These are phyloP conservation scores for Sepioteuthis lessoniana DNA, from an alignment of 2,888 invertebrate species.

Conservation along the genomic window DNA sequence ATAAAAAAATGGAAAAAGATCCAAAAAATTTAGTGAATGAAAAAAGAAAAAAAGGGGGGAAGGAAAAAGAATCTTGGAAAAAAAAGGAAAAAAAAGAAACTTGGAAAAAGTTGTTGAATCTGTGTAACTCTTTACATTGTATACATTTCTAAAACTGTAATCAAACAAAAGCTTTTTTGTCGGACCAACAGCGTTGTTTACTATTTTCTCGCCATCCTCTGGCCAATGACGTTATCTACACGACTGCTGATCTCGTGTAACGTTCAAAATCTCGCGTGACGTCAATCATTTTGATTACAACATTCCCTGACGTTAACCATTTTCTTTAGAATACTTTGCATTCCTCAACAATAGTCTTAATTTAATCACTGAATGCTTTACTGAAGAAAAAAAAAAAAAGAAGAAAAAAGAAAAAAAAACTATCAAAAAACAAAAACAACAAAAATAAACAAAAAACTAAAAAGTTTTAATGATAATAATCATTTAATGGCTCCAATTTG, in stretches of 20 bases:
- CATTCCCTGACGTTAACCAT: not conserved
- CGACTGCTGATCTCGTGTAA: not conserved
- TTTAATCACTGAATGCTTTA: not conserved
- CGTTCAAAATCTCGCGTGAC: not conserved
- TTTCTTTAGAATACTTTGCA: not conserved
- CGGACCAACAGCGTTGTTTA: not conserved
- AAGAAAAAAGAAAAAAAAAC: not conserved
- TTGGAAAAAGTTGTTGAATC: not conserved
- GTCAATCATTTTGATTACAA: conserved; percentile 21
- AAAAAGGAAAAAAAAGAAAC: not conserved
- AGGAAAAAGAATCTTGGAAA: no score
- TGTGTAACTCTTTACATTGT: not conserved
- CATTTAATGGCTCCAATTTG: not conserved
- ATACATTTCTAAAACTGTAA: not conserved
- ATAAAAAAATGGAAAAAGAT: not conserved
- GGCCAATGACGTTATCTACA: not conserved
- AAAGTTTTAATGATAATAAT: no score
- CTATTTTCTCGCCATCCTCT: not conserved
- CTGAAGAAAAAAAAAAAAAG: not conserved
- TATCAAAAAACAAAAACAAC: not conserved
- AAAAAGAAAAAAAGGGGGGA: not conserved
- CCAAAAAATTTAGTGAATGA: not conserved
- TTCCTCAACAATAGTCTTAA: not conserved
- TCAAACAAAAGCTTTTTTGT: conserved; percentile 33
- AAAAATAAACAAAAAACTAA: not conserved